phyloP scores from a whole-genome alignment of 1,140 invertebrate species.

The Dermatophagoides farinae region DNA sequence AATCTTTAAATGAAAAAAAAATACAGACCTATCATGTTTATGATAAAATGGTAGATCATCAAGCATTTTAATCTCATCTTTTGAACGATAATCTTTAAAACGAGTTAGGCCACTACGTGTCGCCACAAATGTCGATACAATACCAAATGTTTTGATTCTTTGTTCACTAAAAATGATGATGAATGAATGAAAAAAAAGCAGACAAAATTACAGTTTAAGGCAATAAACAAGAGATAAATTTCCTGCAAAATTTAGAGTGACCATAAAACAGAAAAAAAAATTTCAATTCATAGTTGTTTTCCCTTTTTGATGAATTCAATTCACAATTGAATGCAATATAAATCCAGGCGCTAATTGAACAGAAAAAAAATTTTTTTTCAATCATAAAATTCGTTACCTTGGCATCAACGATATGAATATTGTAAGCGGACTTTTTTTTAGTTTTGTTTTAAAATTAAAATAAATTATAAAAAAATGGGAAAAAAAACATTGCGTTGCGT shows the following conservation, averaged over 20 bases:
- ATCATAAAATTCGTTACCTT: constrained; percentile 7
- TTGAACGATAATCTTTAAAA: constrained; percentile 39
- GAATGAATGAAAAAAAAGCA: neutral
- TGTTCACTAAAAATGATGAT: constrained; percentile 25
- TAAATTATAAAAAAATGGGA: constrained; percentile 1
- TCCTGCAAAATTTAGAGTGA: neutral
- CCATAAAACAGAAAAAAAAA: neutral
- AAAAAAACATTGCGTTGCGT: no score
- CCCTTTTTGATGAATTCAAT: neutral
- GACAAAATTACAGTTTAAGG: neutral
- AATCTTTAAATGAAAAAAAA: neutral
- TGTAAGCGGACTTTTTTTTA: constrained; percentile 4
- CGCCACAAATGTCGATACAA: constrained; percentile 60
- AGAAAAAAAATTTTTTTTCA: constrained; percentile 17
- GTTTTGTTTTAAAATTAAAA: no score
- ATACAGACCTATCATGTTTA: constrained; percentile 34
- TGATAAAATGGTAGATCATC: constrained; percentile 45
- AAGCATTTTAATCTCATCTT: constrained; percentile 12
- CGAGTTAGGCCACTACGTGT: constrained; percentile 65
- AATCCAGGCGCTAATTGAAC: constrained; percentile 25
- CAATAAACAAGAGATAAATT: neutral
- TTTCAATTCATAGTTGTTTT: neutral
- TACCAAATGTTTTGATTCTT: constrained; percentile 64
- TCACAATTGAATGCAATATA: no score
- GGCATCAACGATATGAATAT: neutral